Evolutionary conservation across 2,888 invertebrate genomes (phyloP).

Genomic region (Nebria brevicollis): DNA sequence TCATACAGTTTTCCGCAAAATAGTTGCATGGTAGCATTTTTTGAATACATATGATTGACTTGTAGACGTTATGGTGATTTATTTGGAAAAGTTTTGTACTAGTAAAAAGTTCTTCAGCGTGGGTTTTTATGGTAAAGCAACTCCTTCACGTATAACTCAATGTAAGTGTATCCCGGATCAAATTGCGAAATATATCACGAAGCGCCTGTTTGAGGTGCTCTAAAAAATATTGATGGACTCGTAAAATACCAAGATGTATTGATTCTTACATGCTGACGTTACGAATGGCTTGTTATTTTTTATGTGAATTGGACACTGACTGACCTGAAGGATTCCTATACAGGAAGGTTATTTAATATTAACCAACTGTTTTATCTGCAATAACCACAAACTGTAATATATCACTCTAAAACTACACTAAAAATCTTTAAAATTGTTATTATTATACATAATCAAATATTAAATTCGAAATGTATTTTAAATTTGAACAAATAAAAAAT

Average conservation of each 20-base stretch:
- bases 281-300: not conserved
- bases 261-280: conserved; percentile 1
- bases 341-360: no score
- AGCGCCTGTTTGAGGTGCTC: not conserved
- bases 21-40: not conserved
- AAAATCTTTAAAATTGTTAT: no score
- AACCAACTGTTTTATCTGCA: no score
- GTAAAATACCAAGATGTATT: not conserved
- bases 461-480: no score
- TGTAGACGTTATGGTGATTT: not conserved
- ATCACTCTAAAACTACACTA: no score
- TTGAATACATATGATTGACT: no score
- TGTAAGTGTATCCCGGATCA: not conserved
- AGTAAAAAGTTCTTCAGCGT: not conserved
- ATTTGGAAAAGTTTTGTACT: not conserved
- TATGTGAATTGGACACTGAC: not conserved
- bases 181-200: conserved; percentile 13
- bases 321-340: no score
- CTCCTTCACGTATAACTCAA: conserved; percentile 8
- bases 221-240: conserved; percentile 9
- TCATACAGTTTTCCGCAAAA: not conserved
- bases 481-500: no score
- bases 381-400: no score
- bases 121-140: conserved; percentile 3
- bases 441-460: no score